These are phyloP conservation scores for Alectura lathami DNA, from an alignment of 2,113 vertebrate species.

Conservation along the genomic window DNA sequence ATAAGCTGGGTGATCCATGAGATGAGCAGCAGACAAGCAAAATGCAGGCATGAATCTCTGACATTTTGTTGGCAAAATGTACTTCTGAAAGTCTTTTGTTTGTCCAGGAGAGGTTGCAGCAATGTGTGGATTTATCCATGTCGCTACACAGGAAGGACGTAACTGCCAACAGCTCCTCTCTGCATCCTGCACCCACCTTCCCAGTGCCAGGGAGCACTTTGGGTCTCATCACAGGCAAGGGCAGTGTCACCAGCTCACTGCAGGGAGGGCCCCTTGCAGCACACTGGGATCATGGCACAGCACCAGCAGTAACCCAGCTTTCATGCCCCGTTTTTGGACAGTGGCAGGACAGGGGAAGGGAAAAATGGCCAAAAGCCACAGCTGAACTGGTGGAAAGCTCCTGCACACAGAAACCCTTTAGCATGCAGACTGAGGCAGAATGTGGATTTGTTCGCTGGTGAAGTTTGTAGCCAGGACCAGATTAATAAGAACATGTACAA, in stretches of 20 bases:
- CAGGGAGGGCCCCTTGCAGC: neutral
- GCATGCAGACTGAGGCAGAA: neutral
- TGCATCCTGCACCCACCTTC: neutral
- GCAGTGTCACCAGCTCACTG: neutral
- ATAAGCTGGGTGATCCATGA: neutral
- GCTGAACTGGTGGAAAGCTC: neutral
- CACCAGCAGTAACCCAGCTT: fast-evolving
- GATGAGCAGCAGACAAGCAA: neutral
- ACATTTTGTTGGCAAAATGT: neutral
- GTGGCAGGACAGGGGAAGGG: neutral
- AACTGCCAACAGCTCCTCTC: neutral
- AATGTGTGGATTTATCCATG: fast-evolving
- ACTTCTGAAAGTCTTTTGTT: neutral
- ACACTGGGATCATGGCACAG: neutral
- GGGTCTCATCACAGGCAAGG: neutral
- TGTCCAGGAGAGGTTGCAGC: neutral
- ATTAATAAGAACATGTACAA: neutral
- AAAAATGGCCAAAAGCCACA: neutral
- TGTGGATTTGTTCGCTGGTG: neutral
- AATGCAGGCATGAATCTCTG: neutral
- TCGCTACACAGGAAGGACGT: neutral
- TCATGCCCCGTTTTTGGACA: neutral
- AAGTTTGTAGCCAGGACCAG: neutral
- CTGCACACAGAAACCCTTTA: neutral
- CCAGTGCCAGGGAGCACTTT: neutral